These are phyloP conservation scores for Oreochromis aureus DNA, from an alignment of 2,113 vertebrate species.

Conservation along the genomic window DNA sequence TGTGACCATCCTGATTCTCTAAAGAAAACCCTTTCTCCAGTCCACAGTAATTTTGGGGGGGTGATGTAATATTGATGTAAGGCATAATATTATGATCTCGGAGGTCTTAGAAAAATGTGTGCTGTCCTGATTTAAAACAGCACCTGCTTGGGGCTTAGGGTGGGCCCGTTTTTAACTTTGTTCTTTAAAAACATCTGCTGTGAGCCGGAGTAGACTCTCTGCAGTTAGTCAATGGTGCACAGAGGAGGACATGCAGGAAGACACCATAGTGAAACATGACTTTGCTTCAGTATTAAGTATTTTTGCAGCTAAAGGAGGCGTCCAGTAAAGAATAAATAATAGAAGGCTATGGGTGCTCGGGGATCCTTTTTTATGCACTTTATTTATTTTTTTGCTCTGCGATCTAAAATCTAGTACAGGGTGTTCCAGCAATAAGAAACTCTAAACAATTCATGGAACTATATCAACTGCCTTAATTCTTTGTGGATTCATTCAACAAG, in stretches of 20 bases:
- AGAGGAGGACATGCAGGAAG: accelerated
- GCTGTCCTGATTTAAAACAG: neutral
- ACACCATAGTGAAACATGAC: neutral
- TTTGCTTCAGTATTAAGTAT: neutral
- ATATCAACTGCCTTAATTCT: neutral
- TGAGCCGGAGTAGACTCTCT: neutral
- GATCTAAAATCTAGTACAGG: neutral
- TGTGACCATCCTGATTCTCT: neutral
- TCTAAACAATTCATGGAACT: neutral
- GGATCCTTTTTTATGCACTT: neutral
- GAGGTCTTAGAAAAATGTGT: neutral
- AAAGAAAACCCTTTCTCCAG: neutral
- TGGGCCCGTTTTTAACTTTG: neutral
- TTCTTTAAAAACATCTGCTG: neutral
- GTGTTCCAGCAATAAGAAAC: neutral
- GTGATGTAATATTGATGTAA: neutral
- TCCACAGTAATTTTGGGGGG: neutral
- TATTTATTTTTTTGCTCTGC: neutral
- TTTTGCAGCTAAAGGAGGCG: neutral
- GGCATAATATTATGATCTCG: neutral
- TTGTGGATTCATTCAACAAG: neutral
- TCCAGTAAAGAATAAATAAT: neutral
- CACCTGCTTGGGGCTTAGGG: neutral
- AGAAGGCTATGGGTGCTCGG: neutral
- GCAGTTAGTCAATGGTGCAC: neutral